Conservation (phyloP, 2,797 vertebrate genomes). For the Gambelia wislizenii region DNA sequence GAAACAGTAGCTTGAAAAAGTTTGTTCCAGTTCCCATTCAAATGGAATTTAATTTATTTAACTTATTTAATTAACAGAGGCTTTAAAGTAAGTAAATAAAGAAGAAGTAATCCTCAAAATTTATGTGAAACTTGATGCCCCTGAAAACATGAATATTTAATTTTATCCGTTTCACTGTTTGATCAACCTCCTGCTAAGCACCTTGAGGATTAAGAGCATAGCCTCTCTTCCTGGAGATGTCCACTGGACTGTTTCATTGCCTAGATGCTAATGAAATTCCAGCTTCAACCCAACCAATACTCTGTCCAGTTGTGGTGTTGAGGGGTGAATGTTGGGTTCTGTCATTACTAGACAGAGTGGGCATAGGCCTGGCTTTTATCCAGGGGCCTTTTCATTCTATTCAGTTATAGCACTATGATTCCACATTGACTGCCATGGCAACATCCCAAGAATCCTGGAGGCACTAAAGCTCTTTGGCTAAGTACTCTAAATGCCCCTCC, state of each 20-base stretch:
- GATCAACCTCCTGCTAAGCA: not conserved
- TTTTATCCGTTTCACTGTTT: not conserved
- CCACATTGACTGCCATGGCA: too few relatives aligned
- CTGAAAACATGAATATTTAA: slow-evolving; percentile 11
- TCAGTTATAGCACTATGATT: too few relatives aligned
- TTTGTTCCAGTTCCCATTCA: slow-evolving; percentile 9
- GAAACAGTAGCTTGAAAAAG: not conserved
- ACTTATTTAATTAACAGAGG: slow-evolving; percentile 30
- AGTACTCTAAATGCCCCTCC: too few relatives aligned
- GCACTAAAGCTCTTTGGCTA: too few relatives aligned
- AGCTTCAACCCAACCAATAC: too few relatives aligned
- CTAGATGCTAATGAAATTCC: not conserved
- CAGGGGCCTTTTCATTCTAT: too few relatives aligned
- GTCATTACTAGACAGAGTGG: too few relatives aligned
- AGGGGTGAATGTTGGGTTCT: not conserved
- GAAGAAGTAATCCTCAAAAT: slow-evolving; percentile 1
- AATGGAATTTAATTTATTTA: not conserved
- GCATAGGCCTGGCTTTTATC: too few relatives aligned
- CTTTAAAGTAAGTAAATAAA: slow-evolving; percentile 30
- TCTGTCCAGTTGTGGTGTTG: not conserved
- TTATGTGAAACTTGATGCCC: not conserved
- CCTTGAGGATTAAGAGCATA: not conserved
- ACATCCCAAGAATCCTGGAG: too few relatives aligned
- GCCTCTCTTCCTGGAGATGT: not conserved
- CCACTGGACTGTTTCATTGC: not conserved